Evolutionary conservation across 2,113 vertebrate genomes (phyloP), one percentile per base, ranked within the genome.

Genomic region (Hirundichthys speculiger): DNA sequence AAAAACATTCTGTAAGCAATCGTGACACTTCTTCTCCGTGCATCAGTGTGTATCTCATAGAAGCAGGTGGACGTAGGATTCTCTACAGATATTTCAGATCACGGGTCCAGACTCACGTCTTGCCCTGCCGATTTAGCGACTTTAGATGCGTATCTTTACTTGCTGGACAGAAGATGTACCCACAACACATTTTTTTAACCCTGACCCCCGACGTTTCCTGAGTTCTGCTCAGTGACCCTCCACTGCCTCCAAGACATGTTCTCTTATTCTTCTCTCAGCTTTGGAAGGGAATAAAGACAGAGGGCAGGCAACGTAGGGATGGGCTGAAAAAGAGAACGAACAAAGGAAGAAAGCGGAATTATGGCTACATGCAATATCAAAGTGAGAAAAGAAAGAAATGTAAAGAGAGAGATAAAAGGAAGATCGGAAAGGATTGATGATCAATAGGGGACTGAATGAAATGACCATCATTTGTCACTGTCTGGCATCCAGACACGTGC

Each of bases 391-490:
- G 34, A 25, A 25, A 34, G 53, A 47, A 21, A 48, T 57, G 8
- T 40, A 39, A 66, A 30, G 46, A 27, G n/a, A 40, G 52, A 38
- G 52, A 54, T 43, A 51, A 60, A 61, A 63, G 47, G 64, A 63
- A 64, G 40, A 49, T 22, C n/a, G 60, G 38, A 67, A 70, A 56
- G 57, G 59, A 54, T 60, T 68, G 63, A 66, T 73, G 72, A 77
- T 52, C 82, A 2, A 46, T 18, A 12, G 45, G 75, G 72, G 79
- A 83, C 57, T 59, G 46, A 49, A 68, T 75, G 64, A 78, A 88
- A 86, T 84, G 54, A 65, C 74, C 60, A 54, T 46, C 63, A 70
- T 88, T 77, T 86, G 70, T 90, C 80, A 85, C 73, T 87, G 86
- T 83, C 90, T 64, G 13, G 0, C 19, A 2, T 22, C 1, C 52